Percentiles rank a stretch among this genome's conserved stretches.
phyloP scores from a whole-genome alignment of 2,797 vertebrate species.

The Buceros bicornis region DNA sequence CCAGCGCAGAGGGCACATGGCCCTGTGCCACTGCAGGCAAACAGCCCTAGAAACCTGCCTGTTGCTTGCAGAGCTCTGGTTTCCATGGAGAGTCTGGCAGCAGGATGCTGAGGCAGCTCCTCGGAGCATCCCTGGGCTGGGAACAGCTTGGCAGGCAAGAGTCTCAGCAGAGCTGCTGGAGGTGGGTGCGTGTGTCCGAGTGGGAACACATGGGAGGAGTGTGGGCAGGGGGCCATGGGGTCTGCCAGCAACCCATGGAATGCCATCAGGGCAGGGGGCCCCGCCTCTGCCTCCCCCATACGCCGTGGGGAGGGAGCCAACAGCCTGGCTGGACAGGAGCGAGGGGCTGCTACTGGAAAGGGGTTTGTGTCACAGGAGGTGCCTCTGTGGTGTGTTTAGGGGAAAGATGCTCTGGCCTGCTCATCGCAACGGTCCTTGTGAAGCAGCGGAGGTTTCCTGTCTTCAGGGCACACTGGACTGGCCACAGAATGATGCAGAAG shows the following conservation, averaged over 20 bases:
- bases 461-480: constrained; percentile 89
- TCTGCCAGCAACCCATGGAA: neutral
- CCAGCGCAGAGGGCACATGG: neutral
- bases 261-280: rapidly evolving
- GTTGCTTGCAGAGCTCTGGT: neutral
- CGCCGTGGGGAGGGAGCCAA: neutral
- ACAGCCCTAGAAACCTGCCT: neutral
- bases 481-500: constrained; percentile 90
- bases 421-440: neutral
- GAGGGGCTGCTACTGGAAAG: neutral
- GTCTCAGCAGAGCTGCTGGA: neutral
- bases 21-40: rapidly evolving
- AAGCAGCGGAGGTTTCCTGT: constrained; percentile 89
- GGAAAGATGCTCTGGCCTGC: neutral
- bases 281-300: rapidly evolving
- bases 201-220: rapidly evolving
- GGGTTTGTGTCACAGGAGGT: rapidly evolving
- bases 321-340: rapidly evolving
- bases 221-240: rapidly evolving
- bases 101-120: neutral
- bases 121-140: neutral
- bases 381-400: neutral
- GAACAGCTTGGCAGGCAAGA: neutral
- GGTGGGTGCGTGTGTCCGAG: neutral
- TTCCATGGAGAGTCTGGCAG: neutral